Percentiles rank a stretch among this genome's conserved stretches.
Conservation (phyloP, 53 echinoderm and acorn worm species). For the Hippasteria phrygiana region DNA sequence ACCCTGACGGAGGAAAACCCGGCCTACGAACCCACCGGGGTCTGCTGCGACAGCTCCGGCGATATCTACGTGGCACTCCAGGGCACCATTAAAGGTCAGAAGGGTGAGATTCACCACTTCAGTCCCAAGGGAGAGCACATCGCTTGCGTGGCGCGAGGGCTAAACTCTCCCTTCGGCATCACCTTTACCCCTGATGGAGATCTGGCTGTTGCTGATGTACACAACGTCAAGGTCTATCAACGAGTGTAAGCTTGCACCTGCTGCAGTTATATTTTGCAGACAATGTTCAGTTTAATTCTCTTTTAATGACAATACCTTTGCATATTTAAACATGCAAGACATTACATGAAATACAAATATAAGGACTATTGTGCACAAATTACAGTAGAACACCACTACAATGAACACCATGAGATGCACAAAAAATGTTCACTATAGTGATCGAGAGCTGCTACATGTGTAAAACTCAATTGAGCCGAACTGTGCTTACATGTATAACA, state of each 20-base stretch:
- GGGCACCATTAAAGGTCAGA: conserved; percentile 30
- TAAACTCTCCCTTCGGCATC: conserved; percentile 50
- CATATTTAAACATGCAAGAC: no score
- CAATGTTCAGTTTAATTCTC: no score
- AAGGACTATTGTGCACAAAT: no score
- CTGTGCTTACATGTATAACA: no score
- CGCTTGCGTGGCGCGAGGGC: conserved; percentile 43
- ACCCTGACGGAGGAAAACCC: conserved; percentile 51
- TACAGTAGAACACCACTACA: no score
- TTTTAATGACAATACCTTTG: not conserved
- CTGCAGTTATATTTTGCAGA: no score
- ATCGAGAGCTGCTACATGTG: no score
- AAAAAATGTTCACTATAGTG: no score
- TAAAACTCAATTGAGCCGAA: no score
- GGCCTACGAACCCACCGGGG: conserved; percentile 49
- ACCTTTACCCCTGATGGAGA: conserved; percentile 54
- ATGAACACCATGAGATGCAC: no score
- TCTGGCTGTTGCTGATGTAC: conserved; percentile 58
- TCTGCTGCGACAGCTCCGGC: conserved; percentile 56
- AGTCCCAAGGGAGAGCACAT: conserved; percentile 60
- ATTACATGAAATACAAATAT: no score
- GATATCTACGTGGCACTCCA: conserved; percentile 56
- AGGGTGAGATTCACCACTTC: conserved; percentile 64
- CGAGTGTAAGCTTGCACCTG: conserved; percentile 4
- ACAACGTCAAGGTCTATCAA: conserved; percentile 63